Base-by-base conservation (phyloP, 2,888 invertebrate genomes). In the Chymomyza fuscimana region DNA sequence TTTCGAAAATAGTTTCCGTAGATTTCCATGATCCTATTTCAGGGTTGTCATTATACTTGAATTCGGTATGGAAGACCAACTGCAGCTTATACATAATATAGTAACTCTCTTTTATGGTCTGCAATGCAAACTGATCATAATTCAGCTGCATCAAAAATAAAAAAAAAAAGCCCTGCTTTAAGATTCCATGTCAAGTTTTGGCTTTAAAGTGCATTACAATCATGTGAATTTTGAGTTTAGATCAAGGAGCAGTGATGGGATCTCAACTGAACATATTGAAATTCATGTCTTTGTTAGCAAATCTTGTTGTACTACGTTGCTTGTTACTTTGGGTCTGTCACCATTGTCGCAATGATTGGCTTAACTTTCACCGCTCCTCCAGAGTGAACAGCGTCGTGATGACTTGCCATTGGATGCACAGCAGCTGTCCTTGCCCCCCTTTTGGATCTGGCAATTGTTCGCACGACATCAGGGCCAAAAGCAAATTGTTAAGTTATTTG, bases 401-500 rank as follows among this genome's bases (percentile, higher is more conserved):
- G 87, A 82, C 77, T 82, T 78, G 73, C 12, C 25, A 58, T 32
- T n/a, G 25, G 32, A 40, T 36, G 7, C 10, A 19, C 54, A 50
- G 9, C 46, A 29, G 15, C 40, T 16, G 3, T 9, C 54, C 60
- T 2, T n/a, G 32, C 5, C 46, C 61, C 61, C 64, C 7, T 7
- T 32, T 54, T 54, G 16, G 51, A 40, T 16, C 36, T 61, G 62
- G 15, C 4, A 46, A 29, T 46, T 52, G 66, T 56, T 36, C 62
- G 63, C 51, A n/a, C 19, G 40, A 58, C 32, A 50, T 61, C 76
- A 76, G 72, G 72, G 85, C 84, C 76, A 82, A 81, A 79, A 85
- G 85, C 85, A 88, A 85, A 85, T 88, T 85, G 87, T 85, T 88
- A 88, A 85, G 77, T 88, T 85, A 85, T 88, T 85, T 85, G 88